Base-by-base conservation (phyloP, 2,888 invertebrate species). In the Nomada ferruginata region DNA sequence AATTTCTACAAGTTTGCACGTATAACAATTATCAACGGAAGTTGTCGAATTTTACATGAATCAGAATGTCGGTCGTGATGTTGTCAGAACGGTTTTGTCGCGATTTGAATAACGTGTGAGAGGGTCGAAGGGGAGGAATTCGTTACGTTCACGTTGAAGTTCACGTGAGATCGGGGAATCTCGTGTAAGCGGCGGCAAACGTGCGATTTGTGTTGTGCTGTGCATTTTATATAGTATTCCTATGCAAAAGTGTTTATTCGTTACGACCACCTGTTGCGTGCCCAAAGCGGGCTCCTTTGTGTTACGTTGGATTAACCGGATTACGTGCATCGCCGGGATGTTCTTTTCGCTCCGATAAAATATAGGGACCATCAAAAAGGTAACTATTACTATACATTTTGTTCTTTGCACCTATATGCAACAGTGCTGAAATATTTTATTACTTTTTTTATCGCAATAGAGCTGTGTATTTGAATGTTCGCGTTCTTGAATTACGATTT, bases 301-400 rank as follows among this genome's bases (percentile, higher is more conserved):
- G 89, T 88, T 85, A 85, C 83, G 85, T 90, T 91, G 91, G 91
- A 91, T 91, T 91, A 91, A 86, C 89, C 85, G 86, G 89, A 91
- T 89, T 90, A 90, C 83, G 79, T 79, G 81, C 77, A 70, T 68
- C 79, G 65, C 65, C 76, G 86, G 75, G 71, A 85, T 82, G 79
- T 74, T 59, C 75, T 64, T 66, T 74, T 23, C 53, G 52, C 23
- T 50, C 44, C 77, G 69, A 82, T 85, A 85, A 85, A 79, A 85
- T 69, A 78, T 26, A 74, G 57, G 63, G 57, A 64, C 76, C 69
- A 70, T 72, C 50, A 52, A 66, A 52, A 79, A 83, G 79, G 82
- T 84, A 81, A 73, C 7, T 9, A n/a, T 3, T n/a, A 11, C 60
- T 26, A 55, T 15, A 36, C 29, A 55, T 47, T 29, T 20, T 36